These are phyloP conservation scores for Phaethornis superciliosus DNA, from an alignment of 2,113 vertebrate species.

Conservation along the genomic window DNA sequence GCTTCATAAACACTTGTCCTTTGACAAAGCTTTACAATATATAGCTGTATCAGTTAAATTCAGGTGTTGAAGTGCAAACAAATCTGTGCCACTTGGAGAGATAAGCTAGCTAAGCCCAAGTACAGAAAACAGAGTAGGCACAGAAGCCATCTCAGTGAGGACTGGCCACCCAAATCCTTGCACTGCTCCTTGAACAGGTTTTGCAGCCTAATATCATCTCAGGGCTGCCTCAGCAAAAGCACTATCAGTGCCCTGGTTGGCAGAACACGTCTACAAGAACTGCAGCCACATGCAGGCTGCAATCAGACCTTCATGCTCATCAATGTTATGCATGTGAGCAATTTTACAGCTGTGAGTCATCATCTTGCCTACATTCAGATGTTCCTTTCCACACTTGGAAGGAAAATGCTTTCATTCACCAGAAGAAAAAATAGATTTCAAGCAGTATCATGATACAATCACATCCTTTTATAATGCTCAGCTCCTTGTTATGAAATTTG, in stretches of 20 bases:
- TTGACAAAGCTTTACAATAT: not conserved
- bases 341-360: slow-evolving; percentile 58
- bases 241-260: not conserved
- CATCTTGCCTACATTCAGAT: slow-evolving; percentile 48
- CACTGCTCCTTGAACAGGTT: not conserved
- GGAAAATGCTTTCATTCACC: slow-evolving; percentile 14
- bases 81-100: accelerated
- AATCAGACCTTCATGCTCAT: not conserved
- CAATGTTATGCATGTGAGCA: not conserved
- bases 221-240: not conserved
- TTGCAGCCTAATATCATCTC: not conserved
- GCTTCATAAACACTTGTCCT: not conserved
- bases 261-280: not conserved
- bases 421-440: slow-evolving; percentile 25
- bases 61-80: not conserved
- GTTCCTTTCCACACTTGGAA: slow-evolving; percentile 8
- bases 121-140: not conserved
- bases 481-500: not conserved
- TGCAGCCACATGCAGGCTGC: not conserved
- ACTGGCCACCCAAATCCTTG: not conserved
- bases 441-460: slow-evolving; percentile 20
- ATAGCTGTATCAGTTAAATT: not conserved
- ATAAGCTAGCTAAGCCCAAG: not conserved
- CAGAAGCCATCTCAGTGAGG: not conserved
- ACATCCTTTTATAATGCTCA: not conserved